These are phyloP conservation scores for Chloropsis cyanopogon DNA, from an alignment of 2,113 vertebrate species.

Conservation along the genomic window DNA sequence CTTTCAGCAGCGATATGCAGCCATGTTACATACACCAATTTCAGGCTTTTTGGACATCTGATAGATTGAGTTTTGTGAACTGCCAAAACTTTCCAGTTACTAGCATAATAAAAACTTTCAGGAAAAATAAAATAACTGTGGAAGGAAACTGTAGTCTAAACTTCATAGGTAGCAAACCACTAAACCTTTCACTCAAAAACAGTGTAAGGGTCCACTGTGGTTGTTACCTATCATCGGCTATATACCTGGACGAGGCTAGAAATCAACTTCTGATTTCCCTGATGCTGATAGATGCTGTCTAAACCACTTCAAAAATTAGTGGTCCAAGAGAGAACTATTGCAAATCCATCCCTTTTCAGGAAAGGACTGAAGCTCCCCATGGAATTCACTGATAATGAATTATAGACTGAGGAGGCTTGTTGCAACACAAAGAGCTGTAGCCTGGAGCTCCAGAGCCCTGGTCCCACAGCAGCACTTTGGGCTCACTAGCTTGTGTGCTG, in stretches of 20 bases:
- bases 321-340: neutral
- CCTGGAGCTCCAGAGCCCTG: neutral
- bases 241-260: neutral
- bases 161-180: neutral
- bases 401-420: neutral
- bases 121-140: slow-evolving; percentile 1
- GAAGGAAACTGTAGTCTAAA: slow-evolving; percentile 4
- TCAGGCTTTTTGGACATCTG: neutral
- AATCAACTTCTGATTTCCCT: neutral
- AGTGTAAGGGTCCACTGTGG: neutral
- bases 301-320: neutral
- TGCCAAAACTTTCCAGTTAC: slow-evolving; percentile 54
- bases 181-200: neutral
- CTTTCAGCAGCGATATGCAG: neutral
- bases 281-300: neutral
- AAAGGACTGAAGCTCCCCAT: neutral
- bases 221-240: neutral
- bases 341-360: neutral
- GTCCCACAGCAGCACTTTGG: neutral
- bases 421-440: neutral
- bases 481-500: neutral
- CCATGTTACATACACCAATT: neutral
- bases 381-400: neutral
- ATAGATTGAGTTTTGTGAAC: neutral
- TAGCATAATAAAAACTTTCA: neutral